A percentile compares a stretch with the other conserved stretches of the same genome.
phyloP scores from a whole-genome alignment of 2,113 vertebrate species.

The Mastomys coucha region DNA sequence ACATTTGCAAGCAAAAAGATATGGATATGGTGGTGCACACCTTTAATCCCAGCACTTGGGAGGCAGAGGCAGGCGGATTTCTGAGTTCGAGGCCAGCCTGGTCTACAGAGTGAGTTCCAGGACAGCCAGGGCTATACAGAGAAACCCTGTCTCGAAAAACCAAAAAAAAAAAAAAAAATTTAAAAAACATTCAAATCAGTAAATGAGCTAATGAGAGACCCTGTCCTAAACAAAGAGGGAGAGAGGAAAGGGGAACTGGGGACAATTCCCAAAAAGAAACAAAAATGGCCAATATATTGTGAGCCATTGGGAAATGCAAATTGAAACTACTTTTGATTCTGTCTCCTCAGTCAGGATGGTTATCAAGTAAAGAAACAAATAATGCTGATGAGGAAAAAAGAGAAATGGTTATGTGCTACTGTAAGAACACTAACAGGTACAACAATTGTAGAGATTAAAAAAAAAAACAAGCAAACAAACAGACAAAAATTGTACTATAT shows the following conservation, averaged over 20 bases:
- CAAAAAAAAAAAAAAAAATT: background rate
- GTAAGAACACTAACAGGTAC: background rate
- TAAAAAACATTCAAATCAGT: background rate
- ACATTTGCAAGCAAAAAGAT: no score
- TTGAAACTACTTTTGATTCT: background rate
- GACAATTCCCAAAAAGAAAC: background rate
- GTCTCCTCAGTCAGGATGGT: background rate
- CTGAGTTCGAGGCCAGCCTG: no score
- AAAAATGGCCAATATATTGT: background rate
- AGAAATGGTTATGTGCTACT: background rate
- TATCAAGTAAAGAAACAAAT: background rate
- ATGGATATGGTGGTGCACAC: no score
- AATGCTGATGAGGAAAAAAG: no score
- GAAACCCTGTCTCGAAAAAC: no score
- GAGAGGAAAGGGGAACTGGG: background rate
- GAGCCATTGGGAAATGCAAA: background rate
- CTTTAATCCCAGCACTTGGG: no score
- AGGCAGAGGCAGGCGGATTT: no score
- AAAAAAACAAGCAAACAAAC: background rate
- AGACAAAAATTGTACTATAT: no score
- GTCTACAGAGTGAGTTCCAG: no score
- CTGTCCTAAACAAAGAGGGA: background rate
- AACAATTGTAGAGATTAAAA: background rate
- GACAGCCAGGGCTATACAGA: no score
- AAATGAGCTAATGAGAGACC: background rate